A percentile compares a stretch with the other conserved stretches of the same genome.
Evolutionary conservation across 2,888 invertebrate species (phyloP).

Genomic region (Coelopa pilipes): DNA sequence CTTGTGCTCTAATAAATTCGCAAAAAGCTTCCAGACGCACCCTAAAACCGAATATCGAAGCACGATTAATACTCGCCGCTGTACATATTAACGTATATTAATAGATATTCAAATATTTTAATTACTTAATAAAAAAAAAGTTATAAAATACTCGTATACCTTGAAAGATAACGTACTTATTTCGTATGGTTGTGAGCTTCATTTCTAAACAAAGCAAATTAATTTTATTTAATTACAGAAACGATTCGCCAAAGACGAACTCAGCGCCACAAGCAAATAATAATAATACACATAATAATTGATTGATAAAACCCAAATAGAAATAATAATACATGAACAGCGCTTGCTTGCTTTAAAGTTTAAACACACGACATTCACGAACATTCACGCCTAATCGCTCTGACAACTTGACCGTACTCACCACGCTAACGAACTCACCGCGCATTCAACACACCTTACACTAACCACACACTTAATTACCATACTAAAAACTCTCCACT

Average conservation of each 20-base stretch:
- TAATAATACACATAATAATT: constrained; percentile 41
- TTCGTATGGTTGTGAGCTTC: constrained; percentile 50
- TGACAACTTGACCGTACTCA: too few species aligned
- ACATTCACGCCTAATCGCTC: not conserved
- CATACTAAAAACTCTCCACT: not conserved
- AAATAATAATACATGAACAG: not conserved
- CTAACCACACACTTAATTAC: too few species aligned
- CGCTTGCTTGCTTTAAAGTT: too few species aligned
- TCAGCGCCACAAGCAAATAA: constrained; percentile 52
- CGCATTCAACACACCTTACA: too few species aligned
- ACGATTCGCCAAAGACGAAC: constrained; percentile 67
- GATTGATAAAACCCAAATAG: constrained; percentile 7
- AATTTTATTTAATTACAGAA: constrained; percentile 67
- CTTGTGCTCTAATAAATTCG: too few species aligned
- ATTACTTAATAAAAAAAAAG: not conserved
- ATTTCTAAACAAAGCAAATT: constrained; percentile 45
- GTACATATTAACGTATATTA: not conserved
- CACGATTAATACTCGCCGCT: not conserved
- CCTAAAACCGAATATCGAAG: not conserved
- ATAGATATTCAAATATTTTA: not conserved
- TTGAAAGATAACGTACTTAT: not conserved
- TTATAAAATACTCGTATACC: not conserved
- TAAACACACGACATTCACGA: constrained; percentile 11
- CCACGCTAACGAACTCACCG: too few species aligned
- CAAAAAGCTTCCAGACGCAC: too few species aligned